Evolutionary conservation across 2,888 invertebrate genomes (phyloP).

Genomic region (Sphaeridia pumilis): DNA sequence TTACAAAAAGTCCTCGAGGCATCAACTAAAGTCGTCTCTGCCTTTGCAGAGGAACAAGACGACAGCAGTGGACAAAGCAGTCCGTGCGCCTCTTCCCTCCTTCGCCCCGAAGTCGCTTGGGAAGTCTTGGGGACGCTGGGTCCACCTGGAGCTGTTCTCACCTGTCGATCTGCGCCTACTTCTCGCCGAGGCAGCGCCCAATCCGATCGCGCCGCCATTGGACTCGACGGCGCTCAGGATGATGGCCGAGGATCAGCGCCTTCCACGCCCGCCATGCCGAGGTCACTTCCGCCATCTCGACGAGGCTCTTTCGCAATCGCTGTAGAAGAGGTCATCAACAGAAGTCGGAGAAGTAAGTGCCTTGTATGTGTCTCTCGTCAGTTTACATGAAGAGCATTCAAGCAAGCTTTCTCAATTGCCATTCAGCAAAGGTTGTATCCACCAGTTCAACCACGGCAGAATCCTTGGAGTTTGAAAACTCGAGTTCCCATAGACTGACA

Average conservation of each 20-base stretch:
- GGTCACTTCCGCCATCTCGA: constrained; percentile 32
- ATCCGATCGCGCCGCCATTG: constrained; percentile 35
- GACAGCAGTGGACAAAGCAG: constrained; percentile 36
- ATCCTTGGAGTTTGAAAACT: too few relatives aligned
- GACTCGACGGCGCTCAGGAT: constrained; percentile 28
- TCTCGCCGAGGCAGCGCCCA: constrained; percentile 35
- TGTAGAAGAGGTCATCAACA: constrained; percentile 35
- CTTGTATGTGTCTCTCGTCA: too few relatives aligned
- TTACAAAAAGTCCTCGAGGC: too few relatives aligned
- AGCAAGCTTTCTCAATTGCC: too few relatives aligned
- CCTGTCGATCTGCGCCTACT: constrained; percentile 35
- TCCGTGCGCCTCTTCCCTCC: constrained; percentile 35
- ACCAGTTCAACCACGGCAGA: too few relatives aligned
- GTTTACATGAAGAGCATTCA: too few relatives aligned
- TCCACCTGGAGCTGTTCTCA: constrained; percentile 33
- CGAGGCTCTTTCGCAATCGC: constrained; percentile 36
- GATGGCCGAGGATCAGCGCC: constrained; percentile 34
- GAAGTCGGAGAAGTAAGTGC: constrained; percentile 33
- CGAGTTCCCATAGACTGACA: too few relatives aligned
- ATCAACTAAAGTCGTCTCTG: constrained; percentile 8
- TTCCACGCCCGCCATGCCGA: constrained; percentile 34
- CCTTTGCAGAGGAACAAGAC: constrained; percentile 35
- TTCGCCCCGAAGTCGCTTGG: constrained; percentile 36
- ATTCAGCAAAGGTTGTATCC: too few relatives aligned
- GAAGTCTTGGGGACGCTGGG: constrained; percentile 36